These are phyloP conservation scores for Myotis pilosus DNA, from an alignment of 2,797 vertebrate genomes.

Conservation along the genomic window DNA sequence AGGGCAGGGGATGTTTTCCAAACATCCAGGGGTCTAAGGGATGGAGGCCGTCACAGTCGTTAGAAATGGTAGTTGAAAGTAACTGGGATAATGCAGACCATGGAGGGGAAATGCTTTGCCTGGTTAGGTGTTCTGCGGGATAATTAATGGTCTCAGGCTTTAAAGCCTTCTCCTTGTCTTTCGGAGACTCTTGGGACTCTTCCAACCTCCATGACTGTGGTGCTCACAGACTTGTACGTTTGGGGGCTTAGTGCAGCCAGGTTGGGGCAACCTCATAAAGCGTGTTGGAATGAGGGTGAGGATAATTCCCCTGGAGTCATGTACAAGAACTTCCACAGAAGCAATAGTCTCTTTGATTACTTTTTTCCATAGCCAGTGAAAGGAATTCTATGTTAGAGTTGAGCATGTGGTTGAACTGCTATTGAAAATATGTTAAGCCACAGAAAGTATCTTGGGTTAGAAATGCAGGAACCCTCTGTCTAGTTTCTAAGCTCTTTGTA, in stretches of 20 bases:
- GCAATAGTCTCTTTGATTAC: constrained; percentile 73
- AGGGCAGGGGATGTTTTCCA: not conserved
- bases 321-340: constrained; percentile 76
- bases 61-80: not conserved
- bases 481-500: constrained; percentile 73
- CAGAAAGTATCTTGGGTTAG: constrained; percentile 77
- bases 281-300: constrained; percentile 72
- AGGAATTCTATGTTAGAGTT: constrained; percentile 81
- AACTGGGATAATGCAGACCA: not conserved
- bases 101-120: not conserved
- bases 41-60: not conserved
- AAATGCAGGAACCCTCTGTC: constrained; percentile 73
- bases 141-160: constrained; percentile 38
- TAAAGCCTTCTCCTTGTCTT: constrained; percentile 44
- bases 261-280: constrained; percentile 77
- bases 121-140: constrained; percentile 14
- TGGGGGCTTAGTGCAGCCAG: constrained; percentile 42
- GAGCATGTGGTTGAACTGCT: constrained; percentile 81
- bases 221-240: not conserved
- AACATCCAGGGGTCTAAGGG: not conserved
- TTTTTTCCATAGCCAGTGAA: constrained; percentile 67
- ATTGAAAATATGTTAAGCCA: constrained; percentile 82
- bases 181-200: constrained; percentile 33
- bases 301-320: constrained; percentile 64
- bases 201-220: constrained; percentile 19